A percentile compares a stretch with the other conserved stretches of the same genome.
Evolutionary conservation across 2,888 invertebrate genomes (phyloP).

Genomic region (Chironomus tentans): DNA sequence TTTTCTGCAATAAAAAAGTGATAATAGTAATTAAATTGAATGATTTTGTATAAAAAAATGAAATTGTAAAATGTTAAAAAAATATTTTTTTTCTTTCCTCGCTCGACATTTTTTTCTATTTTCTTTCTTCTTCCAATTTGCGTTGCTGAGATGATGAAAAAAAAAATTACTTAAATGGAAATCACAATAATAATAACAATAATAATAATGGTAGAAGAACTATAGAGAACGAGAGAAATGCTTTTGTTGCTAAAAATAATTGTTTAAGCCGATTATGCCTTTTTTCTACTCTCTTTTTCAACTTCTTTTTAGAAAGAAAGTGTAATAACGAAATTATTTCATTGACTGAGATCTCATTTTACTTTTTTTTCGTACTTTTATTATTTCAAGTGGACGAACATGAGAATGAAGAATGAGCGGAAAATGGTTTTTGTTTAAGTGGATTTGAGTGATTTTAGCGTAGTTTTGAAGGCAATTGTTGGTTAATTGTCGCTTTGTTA

Average conservation of each 20-base stretch:
- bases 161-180: constrained; percentile 16
- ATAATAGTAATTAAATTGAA: constrained; percentile 25
- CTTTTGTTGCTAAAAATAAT: constrained; percentile 18
- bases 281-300: background rate
- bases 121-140: background rate
- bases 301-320: background rate
- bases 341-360: background rate
- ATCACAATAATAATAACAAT: background rate
- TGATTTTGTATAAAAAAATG: constrained; percentile 1
- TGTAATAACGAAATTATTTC: background rate
- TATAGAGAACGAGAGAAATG: background rate
- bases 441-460: too few relatives aligned
- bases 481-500: too few relatives aligned
- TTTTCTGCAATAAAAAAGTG: constrained; percentile 11
- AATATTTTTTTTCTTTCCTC: too few relatives aligned
- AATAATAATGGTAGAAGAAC: background rate
- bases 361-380: background rate
- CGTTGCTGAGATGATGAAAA: background rate
- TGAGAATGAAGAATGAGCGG: too few relatives aligned
- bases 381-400: too few relatives aligned
- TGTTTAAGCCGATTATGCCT: constrained; percentile 21
- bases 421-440: too few relatives aligned
- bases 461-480: too few relatives aligned
- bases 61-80: background rate
- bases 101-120: background rate